These are phyloP conservation scores for Sphaerophoria taeniata DNA, from an alignment of 2,888 invertebrate genomes.

Conservation along the genomic window DNA sequence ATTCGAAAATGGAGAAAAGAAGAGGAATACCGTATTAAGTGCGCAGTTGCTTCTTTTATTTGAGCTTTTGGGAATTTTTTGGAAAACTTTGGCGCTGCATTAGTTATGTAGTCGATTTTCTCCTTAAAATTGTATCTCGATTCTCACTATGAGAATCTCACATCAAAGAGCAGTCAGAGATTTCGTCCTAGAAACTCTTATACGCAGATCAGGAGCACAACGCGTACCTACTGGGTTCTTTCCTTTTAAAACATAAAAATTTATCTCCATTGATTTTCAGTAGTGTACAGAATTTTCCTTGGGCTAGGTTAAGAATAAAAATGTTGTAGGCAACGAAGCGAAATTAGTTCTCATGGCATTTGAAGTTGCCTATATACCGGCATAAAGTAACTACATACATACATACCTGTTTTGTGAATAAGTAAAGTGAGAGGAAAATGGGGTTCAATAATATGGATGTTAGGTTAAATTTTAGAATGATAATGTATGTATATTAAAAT, in stretches of 20 bases:
- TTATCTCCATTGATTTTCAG: constrained; percentile 68
- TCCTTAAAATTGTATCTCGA: background rate
- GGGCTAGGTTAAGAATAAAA: constrained; percentile 73
- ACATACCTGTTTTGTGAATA: background rate
- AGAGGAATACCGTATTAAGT: background rate
- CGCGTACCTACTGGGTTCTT: constrained; percentile 22
- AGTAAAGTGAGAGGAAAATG: constrained; percentile 9
- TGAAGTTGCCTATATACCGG: constrained; percentile 24
- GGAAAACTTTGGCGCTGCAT: background rate
- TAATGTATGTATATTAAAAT: background rate
- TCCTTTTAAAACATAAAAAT: constrained; percentile 46
- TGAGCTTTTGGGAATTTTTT: background rate
- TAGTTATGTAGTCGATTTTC: background rate
- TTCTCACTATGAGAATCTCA: constrained; percentile 7
- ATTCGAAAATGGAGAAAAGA: constrained; percentile 27
- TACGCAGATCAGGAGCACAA: background rate
- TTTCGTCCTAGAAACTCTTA: constrained; percentile 11
- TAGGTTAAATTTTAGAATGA: background rate
- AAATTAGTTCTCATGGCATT: constrained; percentile 48
- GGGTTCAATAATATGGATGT: background rate
- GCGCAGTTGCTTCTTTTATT: background rate
- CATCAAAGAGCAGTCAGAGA: background rate
- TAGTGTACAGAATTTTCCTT: constrained; percentile 73
- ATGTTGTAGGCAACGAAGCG: constrained; percentile 55
- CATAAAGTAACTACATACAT: too few species aligned